phyloP scores from a whole-genome alignment of 2,888 invertebrate genomes.

The Conus canariensis region DNA sequence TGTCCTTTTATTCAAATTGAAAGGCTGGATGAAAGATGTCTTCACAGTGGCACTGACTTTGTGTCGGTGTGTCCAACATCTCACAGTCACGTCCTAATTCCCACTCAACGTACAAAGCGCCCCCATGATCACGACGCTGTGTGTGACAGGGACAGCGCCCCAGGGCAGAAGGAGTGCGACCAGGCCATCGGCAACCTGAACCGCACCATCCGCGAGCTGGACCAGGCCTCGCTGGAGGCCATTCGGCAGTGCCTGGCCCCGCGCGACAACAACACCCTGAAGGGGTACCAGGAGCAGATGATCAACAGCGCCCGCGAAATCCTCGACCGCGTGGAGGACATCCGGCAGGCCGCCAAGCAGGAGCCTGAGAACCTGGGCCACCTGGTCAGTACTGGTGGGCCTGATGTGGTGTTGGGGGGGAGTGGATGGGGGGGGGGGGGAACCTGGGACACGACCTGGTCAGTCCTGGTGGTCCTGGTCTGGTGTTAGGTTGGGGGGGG shows the following conservation, averaged over 20 bases:
- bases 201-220: slow-evolving; percentile 88
- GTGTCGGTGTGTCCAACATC: background rate
- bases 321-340: slow-evolving; percentile 90
- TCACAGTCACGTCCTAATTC: too few relatives aligned
- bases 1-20: too few relatives aligned
- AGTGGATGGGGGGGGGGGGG: slow-evolving; percentile 80
- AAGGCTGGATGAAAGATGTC: too few relatives aligned
- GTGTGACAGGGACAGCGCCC: slow-evolving; percentile 89
- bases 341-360: slow-evolving; percentile 90
- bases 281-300: slow-evolving; percentile 82
- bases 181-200: slow-evolving; percentile 89
- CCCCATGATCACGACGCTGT: too few relatives aligned
- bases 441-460: slow-evolving; percentile 92
- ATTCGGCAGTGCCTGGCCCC: slow-evolving; percentile 89
- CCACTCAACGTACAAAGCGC: too few relatives aligned
- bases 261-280: slow-evolving; percentile 86
- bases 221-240: slow-evolving; percentile 92
- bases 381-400: slow-evolving; percentile 82
- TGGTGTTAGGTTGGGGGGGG: background rate
- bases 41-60: background rate
- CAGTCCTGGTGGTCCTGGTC: slow-evolving; percentile 69
- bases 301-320: slow-evolving; percentile 87
- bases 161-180: slow-evolving; percentile 96
- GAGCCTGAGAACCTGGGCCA: slow-evolving; percentile 97
- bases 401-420: background rate